phyloP scores from a whole-genome alignment of 2,888 invertebrate genomes.

The Pristionchus maxplancki region DNA sequence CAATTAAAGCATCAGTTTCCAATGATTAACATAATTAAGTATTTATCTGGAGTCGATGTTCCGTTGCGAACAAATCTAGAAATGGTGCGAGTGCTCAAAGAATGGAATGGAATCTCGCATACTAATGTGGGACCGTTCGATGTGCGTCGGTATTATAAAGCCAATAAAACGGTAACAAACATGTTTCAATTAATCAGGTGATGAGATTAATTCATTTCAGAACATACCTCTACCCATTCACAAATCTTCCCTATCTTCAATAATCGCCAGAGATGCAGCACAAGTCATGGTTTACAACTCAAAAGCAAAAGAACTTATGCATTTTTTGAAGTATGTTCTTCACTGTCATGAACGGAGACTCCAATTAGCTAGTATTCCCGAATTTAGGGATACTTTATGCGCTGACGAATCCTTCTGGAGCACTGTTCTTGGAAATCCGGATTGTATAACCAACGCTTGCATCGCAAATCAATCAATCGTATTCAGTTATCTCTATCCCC shows the following conservation, averaged over 20 bases:
- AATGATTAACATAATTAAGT: background rate
- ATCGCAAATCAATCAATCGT: background rate
- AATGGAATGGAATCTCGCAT: slow-evolving; percentile 5
- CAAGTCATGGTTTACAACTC: background rate
- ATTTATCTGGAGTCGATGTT: slow-evolving; percentile 47
- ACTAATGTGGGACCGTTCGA: background rate
- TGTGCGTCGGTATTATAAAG: background rate
- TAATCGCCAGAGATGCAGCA: background rate
- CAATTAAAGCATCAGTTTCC: background rate
- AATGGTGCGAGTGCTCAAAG: slow-evolving; percentile 42
- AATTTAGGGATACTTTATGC: background rate
- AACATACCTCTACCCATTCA: background rate
- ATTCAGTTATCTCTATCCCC: background rate
- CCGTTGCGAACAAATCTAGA: slow-evolving; percentile 49
- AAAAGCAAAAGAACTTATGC: background rate
- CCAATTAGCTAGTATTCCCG: background rate
- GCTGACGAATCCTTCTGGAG: slow-evolving; percentile 43
- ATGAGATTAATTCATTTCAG: background rate
- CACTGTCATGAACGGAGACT: background rate
- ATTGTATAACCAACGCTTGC: background rate
- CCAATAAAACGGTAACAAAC: background rate
- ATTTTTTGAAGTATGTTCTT: background rate
- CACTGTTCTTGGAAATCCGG: background rate
- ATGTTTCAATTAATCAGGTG: background rate
- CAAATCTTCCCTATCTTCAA: background rate